These are phyloP conservation scores for Ceryle rudis DNA, from an alignment of 2,797 vertebrate species.

Conservation along the genomic window DNA sequence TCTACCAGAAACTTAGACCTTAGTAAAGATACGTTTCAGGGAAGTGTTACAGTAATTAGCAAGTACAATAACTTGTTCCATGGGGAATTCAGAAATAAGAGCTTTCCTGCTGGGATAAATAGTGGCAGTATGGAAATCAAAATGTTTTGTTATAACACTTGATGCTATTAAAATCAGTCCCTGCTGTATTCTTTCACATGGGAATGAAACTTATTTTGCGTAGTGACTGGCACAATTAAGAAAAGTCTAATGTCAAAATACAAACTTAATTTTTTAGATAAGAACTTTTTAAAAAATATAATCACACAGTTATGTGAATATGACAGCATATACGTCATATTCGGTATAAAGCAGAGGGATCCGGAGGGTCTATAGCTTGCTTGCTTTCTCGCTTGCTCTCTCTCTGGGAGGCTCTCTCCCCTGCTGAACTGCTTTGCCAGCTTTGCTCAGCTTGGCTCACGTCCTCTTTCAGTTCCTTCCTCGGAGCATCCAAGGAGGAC, in stretches of 20 bases:
- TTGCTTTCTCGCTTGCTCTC: too few species aligned
- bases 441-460: too few species aligned
- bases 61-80: slow-evolving; percentile 54
- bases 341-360: too few species aligned
- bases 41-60: slow-evolving; percentile 57
- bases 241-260: slow-evolving; percentile 39
- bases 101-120: slow-evolving; percentile 58
- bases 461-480: too few species aligned
- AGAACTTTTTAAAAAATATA: background rate
- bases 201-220: slow-evolving; percentile 34
- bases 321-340: too few species aligned
- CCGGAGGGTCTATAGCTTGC: too few species aligned
- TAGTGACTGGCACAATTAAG: slow-evolving; percentile 29
- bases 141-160: slow-evolving; percentile 57
- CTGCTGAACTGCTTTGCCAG: too few species aligned
- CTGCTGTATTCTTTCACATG: slow-evolving; percentile 38
- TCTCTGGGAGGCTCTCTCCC: too few species aligned
- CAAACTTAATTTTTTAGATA: background rate
- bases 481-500: too few species aligned
- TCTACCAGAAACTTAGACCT: slow-evolving; percentile 23
- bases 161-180: slow-evolving; percentile 47
- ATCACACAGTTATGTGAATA: background rate
- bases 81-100: slow-evolving; percentile 58
- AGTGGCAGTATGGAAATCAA: slow-evolving; percentile 36
- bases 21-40: slow-evolving; percentile 53